phyloP scores from a whole-genome alignment of 2,888 invertebrate species.

The Rotaria magnacalcarata region DNA sequence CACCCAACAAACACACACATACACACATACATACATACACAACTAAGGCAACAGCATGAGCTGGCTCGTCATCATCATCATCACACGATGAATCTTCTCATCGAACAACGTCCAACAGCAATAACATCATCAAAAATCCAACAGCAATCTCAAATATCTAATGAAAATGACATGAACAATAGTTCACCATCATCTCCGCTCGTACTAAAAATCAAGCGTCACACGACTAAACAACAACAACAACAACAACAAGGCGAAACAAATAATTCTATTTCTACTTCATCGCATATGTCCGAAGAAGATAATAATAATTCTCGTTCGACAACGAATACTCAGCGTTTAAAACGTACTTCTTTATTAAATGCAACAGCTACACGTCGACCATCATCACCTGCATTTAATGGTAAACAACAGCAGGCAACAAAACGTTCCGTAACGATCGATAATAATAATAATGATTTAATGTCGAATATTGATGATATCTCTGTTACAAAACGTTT shows the following conservation, averaged over 20 bases:
- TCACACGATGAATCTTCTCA: constrained; percentile 15
- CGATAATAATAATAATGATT: constrained; percentile 27
- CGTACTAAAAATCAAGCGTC: constrained; percentile 11
- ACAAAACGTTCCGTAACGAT: not conserved
- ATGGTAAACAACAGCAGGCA: constrained; percentile 26
- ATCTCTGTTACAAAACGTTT: not conserved
- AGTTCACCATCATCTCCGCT: constrained; percentile 1
- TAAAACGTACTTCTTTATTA: not conserved
- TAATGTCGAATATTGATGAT: not conserved
- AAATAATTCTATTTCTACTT: not conserved
- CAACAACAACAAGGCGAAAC: not conserved
- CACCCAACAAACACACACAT: constrained; percentile 20
- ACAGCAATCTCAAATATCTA: constrained; percentile 16
- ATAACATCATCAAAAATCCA: not conserved
- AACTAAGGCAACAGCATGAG: constrained; percentile 25
- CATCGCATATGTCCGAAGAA: not conserved
- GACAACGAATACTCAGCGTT: not conserved
- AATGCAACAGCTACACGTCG: constrained; percentile 1
- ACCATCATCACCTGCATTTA: not conserved
- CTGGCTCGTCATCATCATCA: constrained; percentile 6
- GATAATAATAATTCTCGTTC: constrained; percentile 10
- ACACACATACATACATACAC: not conserved
- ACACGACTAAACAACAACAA: not conserved
- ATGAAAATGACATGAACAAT: constrained; percentile 29
- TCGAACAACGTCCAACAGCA: not conserved